Evolutionary conservation across 1,140 invertebrate species (phyloP).

Genomic region (Lepidostoma basale): DNA sequence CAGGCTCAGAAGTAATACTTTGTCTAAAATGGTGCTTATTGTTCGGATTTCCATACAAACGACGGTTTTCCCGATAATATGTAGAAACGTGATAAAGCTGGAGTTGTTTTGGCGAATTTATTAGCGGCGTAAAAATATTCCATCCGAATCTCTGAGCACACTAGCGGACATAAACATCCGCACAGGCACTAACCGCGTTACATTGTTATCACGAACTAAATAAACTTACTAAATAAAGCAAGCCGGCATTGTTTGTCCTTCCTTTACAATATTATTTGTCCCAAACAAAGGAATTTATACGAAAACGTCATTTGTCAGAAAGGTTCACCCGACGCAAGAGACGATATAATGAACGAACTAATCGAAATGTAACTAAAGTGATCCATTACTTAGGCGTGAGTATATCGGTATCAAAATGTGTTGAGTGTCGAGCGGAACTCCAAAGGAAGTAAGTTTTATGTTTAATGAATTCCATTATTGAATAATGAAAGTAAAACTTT

Average conservation of each 20-base stretch:
- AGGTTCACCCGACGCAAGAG: too few relatives aligned
- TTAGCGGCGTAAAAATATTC: conserved; percentile 11
- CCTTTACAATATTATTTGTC: not conserved
- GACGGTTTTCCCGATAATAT: conserved; percentile 3
- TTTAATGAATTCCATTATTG: too few relatives aligned
- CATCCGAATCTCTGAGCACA: not conserved
- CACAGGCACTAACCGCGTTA: conserved; percentile 14
- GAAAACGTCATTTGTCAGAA: too few relatives aligned
- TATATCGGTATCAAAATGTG: too few relatives aligned
- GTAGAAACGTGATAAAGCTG: conserved; percentile 8
- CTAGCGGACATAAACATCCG: conserved; percentile 4
- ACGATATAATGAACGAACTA: too few relatives aligned
- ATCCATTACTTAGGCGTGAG: too few relatives aligned
- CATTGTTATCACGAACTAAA: conserved; percentile 9
- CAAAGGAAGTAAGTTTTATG: too few relatives aligned
- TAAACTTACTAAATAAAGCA: too few relatives aligned
- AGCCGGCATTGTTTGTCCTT: not conserved
- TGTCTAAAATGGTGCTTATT: not conserved
- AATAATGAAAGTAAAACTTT: too few relatives aligned
- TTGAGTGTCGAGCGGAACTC: too few relatives aligned
- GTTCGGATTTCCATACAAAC: conserved; percentile 23
- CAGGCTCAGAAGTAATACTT: not conserved
- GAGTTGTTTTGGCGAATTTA: conserved; percentile 29
- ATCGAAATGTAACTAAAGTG: too few relatives aligned
- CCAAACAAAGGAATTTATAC: too few relatives aligned